Base-by-base conservation (phyloP, 23 tunicate species). In the Phallusia fumigata region DNA sequence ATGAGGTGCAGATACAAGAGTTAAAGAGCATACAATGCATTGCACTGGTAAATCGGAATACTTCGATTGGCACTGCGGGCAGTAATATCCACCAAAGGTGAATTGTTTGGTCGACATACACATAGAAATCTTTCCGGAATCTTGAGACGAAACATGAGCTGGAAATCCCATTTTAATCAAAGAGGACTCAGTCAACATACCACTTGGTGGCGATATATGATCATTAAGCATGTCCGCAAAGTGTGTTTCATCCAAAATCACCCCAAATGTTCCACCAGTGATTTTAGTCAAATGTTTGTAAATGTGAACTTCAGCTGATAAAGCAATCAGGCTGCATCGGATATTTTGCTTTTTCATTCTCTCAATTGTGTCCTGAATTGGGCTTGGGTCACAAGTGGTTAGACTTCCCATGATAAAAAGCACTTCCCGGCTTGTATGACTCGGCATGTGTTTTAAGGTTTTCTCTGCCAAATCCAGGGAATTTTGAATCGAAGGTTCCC, bases 141-240 rank as follows among this genome's bases (percentile, higher is more conserved):
- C 53, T 19, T 47, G 53, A 18, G 82, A 32, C 0, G 97, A 35
- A 40, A 88, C 82, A 74, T 85, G 96, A 18, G 81, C 88, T 1
- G 99, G 99, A 79, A 96, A 96, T 24, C 99, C 99, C 99, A 96
- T 96, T 84, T 86, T 91, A 53, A 96, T 93, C 50, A 96, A 80
- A 0, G 92, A 88, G 8, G 97, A 89, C 52, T 96, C 97, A n/a
- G 83, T 84, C n/a, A 86, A 18, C 33, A 75, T 30, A 31, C 80
- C 89, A 30, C 76, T 45, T 35, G 99, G 97, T 30, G 99, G 99
- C 15, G 88, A 51, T 31, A 93, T 83, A 50, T 87, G 91, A 65
- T 88, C 95, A 53, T 80, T 88, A 31, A 96, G 65, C 36, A 91
- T 31, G 64, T 91, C 99, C 31, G 73, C 64, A 91, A 96, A 87